Conservation (phyloP, 1,140 invertebrate genomes). For the Sitodiplosis mosellana region DNA sequence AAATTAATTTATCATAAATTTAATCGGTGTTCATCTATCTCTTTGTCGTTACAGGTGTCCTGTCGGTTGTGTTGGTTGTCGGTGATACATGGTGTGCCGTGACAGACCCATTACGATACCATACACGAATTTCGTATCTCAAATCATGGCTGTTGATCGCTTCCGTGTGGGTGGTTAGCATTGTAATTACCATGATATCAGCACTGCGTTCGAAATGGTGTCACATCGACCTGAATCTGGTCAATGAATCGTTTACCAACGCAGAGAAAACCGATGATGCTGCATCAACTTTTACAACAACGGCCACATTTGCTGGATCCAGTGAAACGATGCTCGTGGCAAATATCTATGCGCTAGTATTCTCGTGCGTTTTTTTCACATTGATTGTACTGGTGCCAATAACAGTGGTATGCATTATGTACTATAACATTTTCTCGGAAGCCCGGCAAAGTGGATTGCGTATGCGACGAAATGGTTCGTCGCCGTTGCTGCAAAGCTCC, state of each 20-base stretch:
- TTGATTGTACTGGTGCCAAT: constrained; percentile 38
- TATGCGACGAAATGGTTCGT: constrained; percentile 34
- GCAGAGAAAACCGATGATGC: too few relatives aligned
- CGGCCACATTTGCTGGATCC: too few relatives aligned
- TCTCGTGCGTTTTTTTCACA: constrained; percentile 22
- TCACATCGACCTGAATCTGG: neutral
- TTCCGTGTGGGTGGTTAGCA: constrained; percentile 37
- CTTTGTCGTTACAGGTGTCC: constrained; percentile 15
- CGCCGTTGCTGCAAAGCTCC: constrained; percentile 18
- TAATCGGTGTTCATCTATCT: neutral
- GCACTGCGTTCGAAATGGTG: constrained; percentile 2
- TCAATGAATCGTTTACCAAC: neutral
- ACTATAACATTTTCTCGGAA: constrained; percentile 41
- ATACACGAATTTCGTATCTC: constrained; percentile 45
- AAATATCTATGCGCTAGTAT: neutral
- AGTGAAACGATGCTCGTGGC: neutral
- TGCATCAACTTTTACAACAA: too few relatives aligned
- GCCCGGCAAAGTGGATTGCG: constrained; percentile 42
- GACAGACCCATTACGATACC: constrained; percentile 58
- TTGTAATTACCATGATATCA: constrained; percentile 27
- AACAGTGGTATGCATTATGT: constrained; percentile 39
- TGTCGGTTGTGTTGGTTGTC: constrained; percentile 55
- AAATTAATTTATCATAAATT: too few relatives aligned
- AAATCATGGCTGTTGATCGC: constrained; percentile 43
- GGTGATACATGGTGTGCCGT: constrained; percentile 68